A percentile compares a stretch with the other conserved stretches of the same genome.
Conservation (phyloP, 2,113 vertebrate species). For the Colistium nudipinnis region DNA sequence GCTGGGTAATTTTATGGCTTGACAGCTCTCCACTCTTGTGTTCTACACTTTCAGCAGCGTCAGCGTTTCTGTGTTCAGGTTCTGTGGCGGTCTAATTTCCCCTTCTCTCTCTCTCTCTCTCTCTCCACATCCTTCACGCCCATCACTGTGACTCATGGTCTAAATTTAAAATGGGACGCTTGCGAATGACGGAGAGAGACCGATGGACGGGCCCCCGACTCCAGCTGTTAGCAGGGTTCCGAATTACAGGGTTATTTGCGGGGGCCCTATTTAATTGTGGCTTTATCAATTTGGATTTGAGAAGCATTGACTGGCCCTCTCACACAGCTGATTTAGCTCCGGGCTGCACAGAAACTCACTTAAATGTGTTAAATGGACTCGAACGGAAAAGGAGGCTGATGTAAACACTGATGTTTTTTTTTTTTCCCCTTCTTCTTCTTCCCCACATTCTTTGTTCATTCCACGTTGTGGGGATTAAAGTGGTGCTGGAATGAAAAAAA, state of each 20-base stretch:
- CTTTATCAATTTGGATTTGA: background rate
- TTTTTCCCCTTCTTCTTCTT: too few relatives aligned
- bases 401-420: background rate
- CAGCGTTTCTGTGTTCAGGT: slow-evolving; percentile 66
- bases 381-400: background rate
- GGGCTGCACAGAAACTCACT: background rate
- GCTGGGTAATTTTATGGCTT: slow-evolving; percentile 66
- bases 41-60: slow-evolving; percentile 59
- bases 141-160: slow-evolving; percentile 54
- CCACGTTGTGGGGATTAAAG: too few relatives aligned
- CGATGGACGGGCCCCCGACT: background rate
- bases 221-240: background rate
- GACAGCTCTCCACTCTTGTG: slow-evolving; percentile 66
- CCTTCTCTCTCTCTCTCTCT: slow-evolving; percentile 62
- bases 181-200: slow-evolving; percentile 14
- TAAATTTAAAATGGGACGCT: slow-evolving; percentile 55
- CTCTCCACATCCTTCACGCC: slow-evolving; percentile 55
- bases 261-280: background rate
- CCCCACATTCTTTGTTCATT: too few relatives aligned
- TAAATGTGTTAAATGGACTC: background rate
- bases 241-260: background rate
- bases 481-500: slow-evolving; percentile 47
- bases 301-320: background rate
- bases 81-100: slow-evolving; percentile 64
- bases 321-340: background rate